A percentile compares a stretch with the other conserved stretches of the same genome.
Conservation (phyloP, 2,888 invertebrate species). For the Brenthis hecate region DNA sequence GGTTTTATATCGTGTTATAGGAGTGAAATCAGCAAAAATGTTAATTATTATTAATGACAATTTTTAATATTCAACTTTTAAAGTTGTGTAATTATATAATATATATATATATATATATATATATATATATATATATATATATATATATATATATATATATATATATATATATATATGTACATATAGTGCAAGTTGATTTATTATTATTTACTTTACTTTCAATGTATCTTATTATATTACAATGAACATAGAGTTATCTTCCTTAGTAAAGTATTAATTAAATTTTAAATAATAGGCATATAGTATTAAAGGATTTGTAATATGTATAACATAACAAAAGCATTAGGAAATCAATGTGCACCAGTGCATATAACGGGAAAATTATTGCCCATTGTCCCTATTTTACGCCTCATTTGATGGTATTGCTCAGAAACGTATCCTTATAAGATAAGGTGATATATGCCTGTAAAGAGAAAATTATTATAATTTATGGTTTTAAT, state of each 20-base stretch:
- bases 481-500: background rate
- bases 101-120: too few relatives aligned
- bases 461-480: background rate
- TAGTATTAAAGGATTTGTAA: background rate
- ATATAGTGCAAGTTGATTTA: too few relatives aligned
- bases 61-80: too few relatives aligned
- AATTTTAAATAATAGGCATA: background rate
- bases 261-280: background rate
- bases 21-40: background rate
- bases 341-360: conserved; percentile 52
- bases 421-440: conserved; percentile 43
- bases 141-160: too few relatives aligned
- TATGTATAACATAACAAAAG: conserved; percentile 8
- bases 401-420: conserved; percentile 52
- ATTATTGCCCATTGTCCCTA: conserved; percentile 60
- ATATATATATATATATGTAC: too few relatives aligned
- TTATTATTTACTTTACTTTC: too few relatives aligned
- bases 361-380: conserved; percentile 58
- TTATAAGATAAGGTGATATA: conserved; percentile 26
- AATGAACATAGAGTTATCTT: too few relatives aligned
- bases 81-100: too few relatives aligned
- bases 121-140: too few relatives aligned
- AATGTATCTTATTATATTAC: too few relatives aligned
- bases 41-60: too few relatives aligned
- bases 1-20: background rate